These are phyloP conservation scores for Maniola hyperantus DNA, from an alignment of 2,888 invertebrate species.

Conservation along the genomic window DNA sequence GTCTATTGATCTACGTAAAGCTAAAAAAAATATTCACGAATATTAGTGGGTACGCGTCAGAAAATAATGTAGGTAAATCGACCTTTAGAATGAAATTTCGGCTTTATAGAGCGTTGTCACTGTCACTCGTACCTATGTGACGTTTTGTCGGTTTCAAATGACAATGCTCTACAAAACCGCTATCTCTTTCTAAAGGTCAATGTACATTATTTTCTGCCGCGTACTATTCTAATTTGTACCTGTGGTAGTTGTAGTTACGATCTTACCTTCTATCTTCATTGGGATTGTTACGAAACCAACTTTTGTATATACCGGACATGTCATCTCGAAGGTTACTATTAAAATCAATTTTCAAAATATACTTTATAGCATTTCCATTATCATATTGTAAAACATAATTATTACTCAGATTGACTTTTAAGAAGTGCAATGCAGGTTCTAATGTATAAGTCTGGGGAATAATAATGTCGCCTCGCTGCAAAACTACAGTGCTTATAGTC, in stretches of 20 bases:
- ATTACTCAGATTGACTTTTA: constrained; percentile 48
- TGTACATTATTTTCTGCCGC: too few relatives aligned
- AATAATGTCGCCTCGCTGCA: constrained; percentile 53
- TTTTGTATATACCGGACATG: constrained; percentile 73
- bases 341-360: constrained; percentile 57
- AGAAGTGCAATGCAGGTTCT: constrained; percentile 55
- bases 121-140: too few relatives aligned
- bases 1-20: too few relatives aligned
- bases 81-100: too few relatives aligned
- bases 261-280: constrained; percentile 51
- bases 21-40: too few relatives aligned
- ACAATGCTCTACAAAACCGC: too few relatives aligned
- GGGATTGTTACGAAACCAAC: constrained; percentile 62
- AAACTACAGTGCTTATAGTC: constrained; percentile 57
- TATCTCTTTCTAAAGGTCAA: too few relatives aligned
- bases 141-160: too few relatives aligned
- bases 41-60: too few relatives aligned
- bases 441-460: constrained; percentile 39
- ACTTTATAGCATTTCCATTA: constrained; percentile 44
- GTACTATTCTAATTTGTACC: too few relatives aligned
- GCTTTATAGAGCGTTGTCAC: too few relatives aligned
- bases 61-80: too few relatives aligned
- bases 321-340: constrained; percentile 58
- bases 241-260: background rate
- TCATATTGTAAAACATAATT: constrained; percentile 50